Percentiles rank a stretch among this genome's conserved stretches.
Conservation (phyloP, 1,140 invertebrate genomes). For the Drosophila willistoni region DNA sequence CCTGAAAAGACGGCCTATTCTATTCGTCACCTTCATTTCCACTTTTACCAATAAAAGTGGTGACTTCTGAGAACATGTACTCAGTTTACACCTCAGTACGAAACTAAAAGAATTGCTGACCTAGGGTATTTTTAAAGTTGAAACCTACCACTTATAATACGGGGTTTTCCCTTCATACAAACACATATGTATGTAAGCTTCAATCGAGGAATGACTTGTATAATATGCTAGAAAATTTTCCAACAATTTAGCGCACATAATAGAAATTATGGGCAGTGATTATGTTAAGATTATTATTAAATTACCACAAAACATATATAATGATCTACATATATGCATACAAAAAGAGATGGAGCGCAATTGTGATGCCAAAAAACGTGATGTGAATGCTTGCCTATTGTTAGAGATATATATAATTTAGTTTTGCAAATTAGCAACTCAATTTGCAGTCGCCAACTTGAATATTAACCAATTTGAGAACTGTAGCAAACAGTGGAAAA, state of each 20-base stretch:
- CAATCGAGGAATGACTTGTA: background rate
- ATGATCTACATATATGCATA: background rate
- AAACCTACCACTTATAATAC: background rate
- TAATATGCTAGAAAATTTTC: conserved; percentile 21
- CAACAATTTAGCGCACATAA: conserved; percentile 46
- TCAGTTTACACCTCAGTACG: too few relatives aligned
- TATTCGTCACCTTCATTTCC: too few relatives aligned
- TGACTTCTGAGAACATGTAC: too few relatives aligned
- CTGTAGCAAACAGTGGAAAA: background rate
- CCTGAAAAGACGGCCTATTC: too few relatives aligned
- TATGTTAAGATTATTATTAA: conserved; percentile 60
- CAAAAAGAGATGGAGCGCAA: background rate
- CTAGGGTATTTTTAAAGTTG: background rate
- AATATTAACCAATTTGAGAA: conserved; percentile 4
- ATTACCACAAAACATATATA: conserved; percentile 23
- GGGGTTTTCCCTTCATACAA: background rate
- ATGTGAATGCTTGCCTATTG: background rate
- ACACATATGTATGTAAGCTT: conserved; percentile 12
- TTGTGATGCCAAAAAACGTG: conserved; percentile 3
- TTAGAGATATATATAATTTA: background rate
- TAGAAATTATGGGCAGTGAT: conserved; percentile 49
- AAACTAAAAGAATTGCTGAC: too few relatives aligned
- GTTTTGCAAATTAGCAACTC: conserved; percentile 1
- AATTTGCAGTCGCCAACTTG: background rate
- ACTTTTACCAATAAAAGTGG: too few relatives aligned